These are phyloP conservation scores for Dermolepida albohirtum DNA, from an alignment of 2,888 invertebrate genomes.

Conservation along the genomic window DNA sequence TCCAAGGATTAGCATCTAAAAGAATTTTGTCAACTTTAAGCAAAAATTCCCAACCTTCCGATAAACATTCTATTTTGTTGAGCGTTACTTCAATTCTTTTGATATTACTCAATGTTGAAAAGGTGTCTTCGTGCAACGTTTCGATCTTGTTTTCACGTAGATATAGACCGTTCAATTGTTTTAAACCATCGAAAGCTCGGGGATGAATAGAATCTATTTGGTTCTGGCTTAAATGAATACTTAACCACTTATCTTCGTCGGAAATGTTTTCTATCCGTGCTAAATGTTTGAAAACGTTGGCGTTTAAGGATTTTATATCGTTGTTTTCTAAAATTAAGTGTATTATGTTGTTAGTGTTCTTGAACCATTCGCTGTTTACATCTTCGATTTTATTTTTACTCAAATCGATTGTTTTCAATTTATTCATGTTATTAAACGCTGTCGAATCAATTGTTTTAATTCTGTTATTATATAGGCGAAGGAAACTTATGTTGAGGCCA, in stretches of 20 bases:
- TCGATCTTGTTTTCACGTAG: slow-evolving; percentile 54
- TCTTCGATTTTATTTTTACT: slow-evolving; percentile 53
- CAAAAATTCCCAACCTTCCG: slow-evolving; percentile 20
- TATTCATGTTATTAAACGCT: slow-evolving; percentile 55
- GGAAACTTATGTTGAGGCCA: slow-evolving; percentile 50
- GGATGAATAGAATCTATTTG: slow-evolving; percentile 52
- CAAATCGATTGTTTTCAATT: slow-evolving; percentile 52
- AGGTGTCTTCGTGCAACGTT: slow-evolving; percentile 50
- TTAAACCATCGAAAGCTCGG: slow-evolving; percentile 54
- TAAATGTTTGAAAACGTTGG: slow-evolving; percentile 52
- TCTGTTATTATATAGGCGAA: slow-evolving; percentile 52
- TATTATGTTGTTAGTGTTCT: slow-evolving; percentile 52
- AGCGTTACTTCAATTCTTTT: neutral
- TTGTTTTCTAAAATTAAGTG: slow-evolving; percentile 54
- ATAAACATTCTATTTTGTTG: slow-evolving; percentile 36
- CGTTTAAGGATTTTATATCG: slow-evolving; percentile 51
- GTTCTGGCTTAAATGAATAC: slow-evolving; percentile 54
- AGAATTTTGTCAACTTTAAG: slow-evolving; percentile 17
- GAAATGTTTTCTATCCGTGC: slow-evolving; percentile 47
- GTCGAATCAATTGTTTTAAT: slow-evolving; percentile 52
- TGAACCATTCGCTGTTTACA: slow-evolving; percentile 54
- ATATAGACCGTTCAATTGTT: slow-evolving; percentile 53
- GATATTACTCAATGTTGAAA: slow-evolving; percentile 27
- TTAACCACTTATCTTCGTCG: slow-evolving; percentile 49
- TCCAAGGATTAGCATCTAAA: slow-evolving; percentile 35